Evolutionary conservation across 2,797 vertebrate genomes (phyloP), one percentile per base, ranked within the genome.

Genomic region (Melanotaenia maccullochi): DNA sequence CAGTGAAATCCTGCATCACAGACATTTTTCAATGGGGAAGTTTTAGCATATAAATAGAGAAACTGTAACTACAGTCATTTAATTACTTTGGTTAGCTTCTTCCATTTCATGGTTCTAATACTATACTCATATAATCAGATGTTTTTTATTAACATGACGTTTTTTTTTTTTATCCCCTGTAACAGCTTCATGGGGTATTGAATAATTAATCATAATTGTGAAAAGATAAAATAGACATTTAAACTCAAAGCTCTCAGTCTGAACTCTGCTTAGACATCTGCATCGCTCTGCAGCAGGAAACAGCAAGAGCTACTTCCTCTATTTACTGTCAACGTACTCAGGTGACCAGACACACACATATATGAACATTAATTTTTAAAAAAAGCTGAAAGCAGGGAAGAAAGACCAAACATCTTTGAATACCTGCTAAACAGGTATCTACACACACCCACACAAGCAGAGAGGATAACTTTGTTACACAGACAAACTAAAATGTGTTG

Each of bases 241-340:
- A n/a, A 70, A 36, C 25, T 32, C n/a, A 0, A 51, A 20, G 40
- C 18, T 40, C 38, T 22, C 22, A 7, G 16, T 57, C 56, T 38
- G 63, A 69, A 63, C 56, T 64, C 47, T 52, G 30, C 63, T 65
- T 62, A 66, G 33, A 60, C 47, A 71, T 77, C 60, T 73, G 42
- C 22, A 80, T 71, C 30, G 62, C 25, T 40, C 12, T 59, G 33
- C 13, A 69, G 65, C 75, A 75, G 72, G 70, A 87, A 84, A 80
- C 35, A 20, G 32, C 55, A 62, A 22, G 9, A 25, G 1, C 1
- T 20, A 72, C 73, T 87, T 87, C 83, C 75, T 79, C 69, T 82
- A 74, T 82, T 63, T 68, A 18, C 52, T 59, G 13, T 95, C 1
- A 94, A 91, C 69, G 92, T 93, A 11, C 95, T 95, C 0, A 95